Conservation (phyloP, 2,113 vertebrate genomes). For the Oryzias celebensis region DNA sequence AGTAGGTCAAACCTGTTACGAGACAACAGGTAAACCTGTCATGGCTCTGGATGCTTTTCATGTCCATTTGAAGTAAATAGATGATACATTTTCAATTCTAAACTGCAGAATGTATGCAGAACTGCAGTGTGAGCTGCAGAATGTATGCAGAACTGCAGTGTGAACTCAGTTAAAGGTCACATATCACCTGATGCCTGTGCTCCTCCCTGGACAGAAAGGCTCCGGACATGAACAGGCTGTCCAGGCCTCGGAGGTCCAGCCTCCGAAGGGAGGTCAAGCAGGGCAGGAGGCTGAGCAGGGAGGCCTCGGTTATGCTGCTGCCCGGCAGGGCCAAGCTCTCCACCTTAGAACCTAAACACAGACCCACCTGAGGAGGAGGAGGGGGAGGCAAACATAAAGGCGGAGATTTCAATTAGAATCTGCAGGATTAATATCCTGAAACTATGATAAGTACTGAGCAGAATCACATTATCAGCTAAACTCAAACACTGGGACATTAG, state of each 20-base stretch:
- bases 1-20: neutral
- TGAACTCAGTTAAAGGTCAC: neutral
- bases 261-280: slow-evolving; percentile 74
- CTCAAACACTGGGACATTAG: neutral
- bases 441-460: too few relatives aligned
- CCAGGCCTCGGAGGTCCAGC: slow-evolving; percentile 81
- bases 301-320: slow-evolving; percentile 79
- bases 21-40: neutral
- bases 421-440: too few relatives aligned
- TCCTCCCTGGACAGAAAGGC: slow-evolving; percentile 79
- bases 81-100: too few relatives aligned
- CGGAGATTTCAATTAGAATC: too few relatives aligned
- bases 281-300: slow-evolving; percentile 78
- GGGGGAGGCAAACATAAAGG: neutral
- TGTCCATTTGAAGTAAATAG: too few relatives aligned
- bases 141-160: neutral
- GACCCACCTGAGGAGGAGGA: slow-evolving; percentile 51
- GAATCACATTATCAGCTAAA: too few relatives aligned
- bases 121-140: too few relatives aligned
- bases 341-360: slow-evolving; percentile 73
- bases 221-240: slow-evolving; percentile 86
- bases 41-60: too few relatives aligned
- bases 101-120: too few relatives aligned
- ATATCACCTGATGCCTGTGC: slow-evolving; percentile 63
- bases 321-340: slow-evolving; percentile 78